Evolutionary conservation across 2,888 invertebrate genomes (phyloP).

Genomic region (Isotomurus palustris): DNA sequence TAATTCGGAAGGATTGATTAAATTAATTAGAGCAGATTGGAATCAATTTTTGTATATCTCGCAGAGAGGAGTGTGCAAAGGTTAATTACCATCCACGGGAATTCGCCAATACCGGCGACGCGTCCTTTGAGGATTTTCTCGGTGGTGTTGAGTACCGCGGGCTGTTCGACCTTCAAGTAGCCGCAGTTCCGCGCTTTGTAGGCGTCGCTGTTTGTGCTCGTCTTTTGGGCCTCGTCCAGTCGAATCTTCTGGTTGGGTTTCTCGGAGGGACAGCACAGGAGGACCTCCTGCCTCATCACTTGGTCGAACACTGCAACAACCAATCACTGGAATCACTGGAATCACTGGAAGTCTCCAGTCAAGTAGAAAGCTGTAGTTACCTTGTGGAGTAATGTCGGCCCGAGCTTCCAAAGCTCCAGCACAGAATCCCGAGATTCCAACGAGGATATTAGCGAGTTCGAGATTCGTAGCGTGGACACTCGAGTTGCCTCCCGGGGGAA

Average conservation of each 20-base stretch:
- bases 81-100: constrained; percentile 62
- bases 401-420: not conserved
- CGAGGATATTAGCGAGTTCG: constrained; percentile 17
- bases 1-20: not conserved
- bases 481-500: constrained; percentile 12
- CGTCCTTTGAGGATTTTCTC: constrained; percentile 74
- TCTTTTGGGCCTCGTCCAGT: constrained; percentile 6
- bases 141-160: not conserved
- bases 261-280: constrained; percentile 22
- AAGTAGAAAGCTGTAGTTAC: not conserved
- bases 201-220: constrained; percentile 1
- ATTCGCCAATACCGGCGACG: constrained; percentile 74
- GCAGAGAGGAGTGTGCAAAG: not conserved
- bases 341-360: too few species aligned
- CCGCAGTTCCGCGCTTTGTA: constrained; percentile 18
- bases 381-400: not conserved
- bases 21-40: not conserved
- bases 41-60: not conserved
- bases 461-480: constrained; percentile 15
- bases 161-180: constrained; percentile 9
- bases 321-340: too few species aligned
- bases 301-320: constrained; percentile 14
- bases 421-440: constrained; percentile 29
- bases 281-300: constrained; percentile 17
- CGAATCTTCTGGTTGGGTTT: not conserved